Evolutionary conservation across 2,113 vertebrate species (phyloP), one percentile per base, ranked within the genome.

Genomic region (Chloropsis cyanopogon): DNA sequence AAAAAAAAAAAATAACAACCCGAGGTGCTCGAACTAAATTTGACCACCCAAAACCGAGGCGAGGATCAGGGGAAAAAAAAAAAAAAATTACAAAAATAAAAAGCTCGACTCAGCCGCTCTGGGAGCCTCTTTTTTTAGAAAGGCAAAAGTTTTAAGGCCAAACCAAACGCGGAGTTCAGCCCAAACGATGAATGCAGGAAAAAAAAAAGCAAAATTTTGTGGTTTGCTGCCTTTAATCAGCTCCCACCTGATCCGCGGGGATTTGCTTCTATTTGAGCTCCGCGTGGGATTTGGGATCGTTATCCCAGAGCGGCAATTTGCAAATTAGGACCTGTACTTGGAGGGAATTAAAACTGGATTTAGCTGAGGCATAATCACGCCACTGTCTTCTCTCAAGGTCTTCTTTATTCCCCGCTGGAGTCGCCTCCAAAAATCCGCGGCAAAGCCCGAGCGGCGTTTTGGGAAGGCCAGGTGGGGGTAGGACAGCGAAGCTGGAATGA

Each of bases 31-130:
- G 71, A 52, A 57, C 25, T 56, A 23, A 24, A 24, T 81, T 80
- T 83, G 94, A 72, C 92, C 96, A 96, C 92, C 91, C 95, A 88
- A 90, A 95, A 29, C 6, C 12, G 37, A 57, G 64, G 29, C 57
- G 39, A 44, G 19, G 44, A 56, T 37, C 37, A 37, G 37, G 37
- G 37, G 2, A 12, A 35, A 46, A 61, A 59, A 21, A 28, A 3
- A 12, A 35, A 46, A 61, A 59, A 21, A 28, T 18, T 10, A 12
- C 23, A 47, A 65, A 90, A 79, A 71, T 44, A 86, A 91, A 88
- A 73, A 69, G 7, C 41, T 50, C 13, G 25, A 21, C 76, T 90
- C 50, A 52, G 63, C 44, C 39, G 5, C 64, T 82, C 65, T 46
- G 69, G 72, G 88, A 95, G 37, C 23, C 31, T 85, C 50, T 80